Base-by-base conservation (phyloP, 2,113 vertebrate genomes). In the Mugil cephalus region DNA sequence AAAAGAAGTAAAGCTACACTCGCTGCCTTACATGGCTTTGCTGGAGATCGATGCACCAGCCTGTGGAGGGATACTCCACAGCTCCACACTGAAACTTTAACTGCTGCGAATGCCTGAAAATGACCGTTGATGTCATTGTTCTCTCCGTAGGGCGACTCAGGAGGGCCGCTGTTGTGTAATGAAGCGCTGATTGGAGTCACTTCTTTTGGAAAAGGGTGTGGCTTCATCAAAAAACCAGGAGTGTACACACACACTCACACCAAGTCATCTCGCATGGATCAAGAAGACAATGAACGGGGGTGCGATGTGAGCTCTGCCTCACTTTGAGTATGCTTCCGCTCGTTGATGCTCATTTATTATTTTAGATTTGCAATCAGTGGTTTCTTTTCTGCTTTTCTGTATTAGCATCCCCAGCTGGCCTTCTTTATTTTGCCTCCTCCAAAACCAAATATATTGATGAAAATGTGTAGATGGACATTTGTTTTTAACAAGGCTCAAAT, bases 91-190 rank as follows among this genome's bases (percentile, higher is more conserved):
- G 15, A 9, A 4, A 19, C 0, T 4, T 5, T 24, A 10, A 42
- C 15, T 10, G 1, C 11, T 15, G 1, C 39, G 7, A 21, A 17
- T 30, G 24, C 24, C 24, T 30, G 24, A 30, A 30, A 30, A 5
- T 30, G 24, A 30, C 24, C 24, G 24, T 30, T 30, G 0, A 1
- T 40, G 13, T 56, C 8, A 59, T 52, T 62, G 1, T 51, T 62
- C 1, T 66, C 18, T 43, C 48, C 50, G 6, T 1, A 94, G 93
- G 93, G 92, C 2, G 93, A 93, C 64, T 94, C 93, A 2, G 93
- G 93, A 35, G 93, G 93, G 0, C 93, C 93, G 0, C 80, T 94
- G 66, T 0, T 92, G 36, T 94, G 92, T 58, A 70, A 73, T 0
- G 46, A 50, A 4, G 50, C 0, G 1, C 68, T 92, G 0, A 64